A percentile compares a stretch with the other conserved stretches of the same genome.
Evolutionary conservation across 2,113 vertebrate genomes (phyloP).

Genomic region (Oncorhynchus gorbuscha): DNA sequence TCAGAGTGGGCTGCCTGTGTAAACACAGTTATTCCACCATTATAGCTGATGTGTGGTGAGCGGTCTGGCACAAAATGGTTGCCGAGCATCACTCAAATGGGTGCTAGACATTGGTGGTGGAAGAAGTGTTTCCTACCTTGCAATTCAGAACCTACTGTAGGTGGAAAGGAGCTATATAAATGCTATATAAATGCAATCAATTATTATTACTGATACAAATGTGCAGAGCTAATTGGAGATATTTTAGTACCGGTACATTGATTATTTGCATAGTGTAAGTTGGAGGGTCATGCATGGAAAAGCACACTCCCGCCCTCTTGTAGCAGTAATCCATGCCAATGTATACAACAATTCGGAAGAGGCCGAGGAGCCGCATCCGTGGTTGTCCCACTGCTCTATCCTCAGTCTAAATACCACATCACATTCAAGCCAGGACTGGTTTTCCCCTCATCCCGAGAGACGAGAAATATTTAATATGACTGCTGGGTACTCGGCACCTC

Average conservation of each 20-base stretch:
- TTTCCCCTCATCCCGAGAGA: background rate
- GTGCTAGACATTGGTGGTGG: too few relatives aligned
- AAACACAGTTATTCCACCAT: too few relatives aligned
- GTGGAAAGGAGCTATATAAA: too few relatives aligned
- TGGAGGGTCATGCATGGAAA: background rate
- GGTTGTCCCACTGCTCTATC: background rate
- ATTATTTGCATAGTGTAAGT: background rate
- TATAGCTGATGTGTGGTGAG: too few relatives aligned
- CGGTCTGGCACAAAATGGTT: too few relatives aligned
- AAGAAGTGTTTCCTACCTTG: too few relatives aligned
- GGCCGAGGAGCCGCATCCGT: background rate
- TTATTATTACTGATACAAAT: background rate
- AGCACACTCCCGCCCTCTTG: conserved; percentile 14
- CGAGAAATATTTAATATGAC: background rate
- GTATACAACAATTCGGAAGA: background rate
- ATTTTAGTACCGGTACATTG: background rate
- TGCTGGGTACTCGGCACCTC: background rate
- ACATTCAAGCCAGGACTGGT: background rate
- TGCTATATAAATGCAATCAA: too few relatives aligned
- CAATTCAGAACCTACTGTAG: too few relatives aligned
- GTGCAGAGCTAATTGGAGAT: background rate
- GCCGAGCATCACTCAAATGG: too few relatives aligned
- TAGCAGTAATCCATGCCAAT: background rate
- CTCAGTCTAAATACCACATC: background rate
- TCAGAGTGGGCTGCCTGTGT: too few relatives aligned